Conservation (phyloP, 2,888 invertebrate species). For the Clanis bilineata region DNA sequence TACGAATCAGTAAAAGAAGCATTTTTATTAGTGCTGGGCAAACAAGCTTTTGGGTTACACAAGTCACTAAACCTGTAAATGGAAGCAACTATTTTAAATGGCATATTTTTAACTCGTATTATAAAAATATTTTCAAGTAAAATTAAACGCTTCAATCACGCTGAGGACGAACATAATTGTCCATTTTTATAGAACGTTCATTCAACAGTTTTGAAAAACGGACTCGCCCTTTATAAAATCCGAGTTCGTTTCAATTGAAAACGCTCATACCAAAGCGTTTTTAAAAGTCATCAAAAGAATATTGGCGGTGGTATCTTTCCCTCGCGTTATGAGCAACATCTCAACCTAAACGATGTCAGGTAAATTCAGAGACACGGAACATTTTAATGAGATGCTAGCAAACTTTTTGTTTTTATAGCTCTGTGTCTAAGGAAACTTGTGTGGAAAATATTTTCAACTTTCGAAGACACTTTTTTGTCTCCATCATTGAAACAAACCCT, state of each 20-base stretch:
- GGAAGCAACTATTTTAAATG: conserved; percentile 24
- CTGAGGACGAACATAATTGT: conserved; percentile 9
- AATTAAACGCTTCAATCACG: neutral
- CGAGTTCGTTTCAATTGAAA: conserved; percentile 20
- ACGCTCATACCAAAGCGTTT: conserved; percentile 26
- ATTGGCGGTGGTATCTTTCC: conserved; percentile 44
- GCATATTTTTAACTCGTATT: neutral
- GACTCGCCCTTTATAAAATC: conserved; percentile 10
- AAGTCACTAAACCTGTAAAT: conserved; percentile 40
- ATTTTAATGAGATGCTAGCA: conserved; percentile 79
- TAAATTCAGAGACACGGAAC: conserved; percentile 77
- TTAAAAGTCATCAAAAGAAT: conserved; percentile 31
- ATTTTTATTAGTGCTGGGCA: conserved; percentile 36
- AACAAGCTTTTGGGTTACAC: conserved; percentile 27
- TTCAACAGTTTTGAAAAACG: neutral
- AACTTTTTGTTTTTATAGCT: conserved; percentile 16
- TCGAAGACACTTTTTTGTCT: neutral
- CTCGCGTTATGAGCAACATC: conserved; percentile 47
- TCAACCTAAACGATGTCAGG: conserved; percentile 55
- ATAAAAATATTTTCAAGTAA: neutral
- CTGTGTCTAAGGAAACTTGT: conserved; percentile 35
- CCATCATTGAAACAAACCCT: neutral
- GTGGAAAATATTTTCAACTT: conserved; percentile 27
- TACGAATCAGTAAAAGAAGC: conserved; percentile 33
- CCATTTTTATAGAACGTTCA: conserved; percentile 15